These are phyloP conservation scores for Platyrinchus mystaceus DNA, from an alignment of 2,797 vertebrate genomes.

Conservation along the genomic window DNA sequence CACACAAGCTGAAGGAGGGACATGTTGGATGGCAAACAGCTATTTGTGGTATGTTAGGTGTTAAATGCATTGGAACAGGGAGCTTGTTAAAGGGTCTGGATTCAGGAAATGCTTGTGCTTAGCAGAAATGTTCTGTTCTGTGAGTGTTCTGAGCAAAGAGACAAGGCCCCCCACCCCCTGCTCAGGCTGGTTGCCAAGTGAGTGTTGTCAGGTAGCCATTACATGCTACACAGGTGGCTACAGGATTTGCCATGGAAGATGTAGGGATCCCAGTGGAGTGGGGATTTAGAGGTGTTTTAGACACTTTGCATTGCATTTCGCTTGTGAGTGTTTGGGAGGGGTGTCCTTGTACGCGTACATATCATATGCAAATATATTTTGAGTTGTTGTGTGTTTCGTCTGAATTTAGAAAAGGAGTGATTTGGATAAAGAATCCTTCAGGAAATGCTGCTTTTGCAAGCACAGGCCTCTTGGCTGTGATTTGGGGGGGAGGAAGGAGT, in stretches of 20 bases:
- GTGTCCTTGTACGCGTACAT: background rate
- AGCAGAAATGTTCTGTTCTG: background rate
- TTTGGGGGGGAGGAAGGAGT: slow-evolving; percentile 24
- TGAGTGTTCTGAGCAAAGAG: background rate
- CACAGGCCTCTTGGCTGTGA: background rate
- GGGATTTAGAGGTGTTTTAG: background rate
- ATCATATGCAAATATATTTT: background rate
- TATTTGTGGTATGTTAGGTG: background rate
- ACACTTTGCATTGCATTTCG: background rate
- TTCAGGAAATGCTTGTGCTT: background rate
- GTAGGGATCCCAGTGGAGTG: background rate
- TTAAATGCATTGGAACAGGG: background rate
- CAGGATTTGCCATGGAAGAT: background rate
- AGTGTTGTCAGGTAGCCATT: background rate
- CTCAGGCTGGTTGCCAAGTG: background rate
- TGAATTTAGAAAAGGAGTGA: slow-evolving; percentile 46
- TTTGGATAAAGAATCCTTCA: slow-evolving; percentile 20
- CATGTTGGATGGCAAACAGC: background rate
- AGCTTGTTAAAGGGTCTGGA: background rate
- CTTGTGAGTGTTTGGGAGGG: background rate
- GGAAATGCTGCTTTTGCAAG: slow-evolving; percentile 28
- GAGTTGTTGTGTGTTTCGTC: slow-evolving; percentile 4
- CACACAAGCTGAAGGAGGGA: background rate
- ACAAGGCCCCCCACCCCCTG: background rate
- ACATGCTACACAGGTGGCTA: background rate